Base-by-base conservation (phyloP, 1,140 invertebrate genomes). In the Popillia japonica region DNA sequence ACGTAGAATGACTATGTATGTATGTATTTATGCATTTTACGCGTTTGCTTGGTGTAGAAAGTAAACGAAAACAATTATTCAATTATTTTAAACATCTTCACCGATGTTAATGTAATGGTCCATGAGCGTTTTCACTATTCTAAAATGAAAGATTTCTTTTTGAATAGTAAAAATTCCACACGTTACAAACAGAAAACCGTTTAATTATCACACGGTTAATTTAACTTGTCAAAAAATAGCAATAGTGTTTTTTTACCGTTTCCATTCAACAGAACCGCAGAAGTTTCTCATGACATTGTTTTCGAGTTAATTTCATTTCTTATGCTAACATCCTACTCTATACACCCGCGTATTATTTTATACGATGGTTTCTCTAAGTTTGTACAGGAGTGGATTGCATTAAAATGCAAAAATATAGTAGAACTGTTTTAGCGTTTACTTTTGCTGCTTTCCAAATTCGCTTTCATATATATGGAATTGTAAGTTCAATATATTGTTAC, bases 101-200 rank as follows among this genome's bases (percentile, higher is more conserved):
- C 10, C 11, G 44, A n/a, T 55, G 48, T 17, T 55, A 55, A 55
- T 17, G 48, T 17, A n/a, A 55, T 55, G 48, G 48, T 55, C 6
- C 17, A 55, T 55, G 48, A 55, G 48, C 48, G 48, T 55, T 55
- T 48, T 48, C 44, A 48, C 44, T 48, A 48, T 48, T 48, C n/a
- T 48, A n/a, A 14, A 48, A n/a, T n/a, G 48, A 55, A 55, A n/a
- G 48, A 55, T 55, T 55, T 55, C 48, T 55, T 55, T 55, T 55
- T 55, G 14, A 55, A 55, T 55, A n/a, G 48, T 55, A 55, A 55
- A 55, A n/a, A 55, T 55, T 55, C 14, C 48, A 6, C 48, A 55
- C 48, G 17, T 55, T 55, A 11, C 44, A 48, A 48, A 48, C n/a
- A 55, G 17, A 14, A 17, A 3, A 55, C 48, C 6, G 48, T 17